Base-by-base conservation (phyloP, 2,797 vertebrate species). In the Ceyx erithaca region DNA sequence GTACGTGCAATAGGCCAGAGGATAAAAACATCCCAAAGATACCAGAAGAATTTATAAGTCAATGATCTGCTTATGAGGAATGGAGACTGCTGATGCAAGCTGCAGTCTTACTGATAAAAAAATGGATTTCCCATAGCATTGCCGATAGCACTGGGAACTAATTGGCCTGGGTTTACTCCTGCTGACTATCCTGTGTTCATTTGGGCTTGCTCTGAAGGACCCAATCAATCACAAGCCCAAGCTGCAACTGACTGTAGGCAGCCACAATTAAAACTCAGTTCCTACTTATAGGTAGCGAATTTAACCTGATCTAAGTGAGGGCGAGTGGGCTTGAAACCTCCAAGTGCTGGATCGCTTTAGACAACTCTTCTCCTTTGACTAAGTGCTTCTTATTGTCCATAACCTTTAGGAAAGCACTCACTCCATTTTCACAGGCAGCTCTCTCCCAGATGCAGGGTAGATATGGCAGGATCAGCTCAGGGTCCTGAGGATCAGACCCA, bases 251-350 rank as follows among this genome's bases (percentile, higher is more conserved):
- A 88, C 85, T 14, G 4, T 70, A 91, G 81, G 91, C 89, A 90
- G 69, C 62, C 69, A 80, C 92, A 95, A 96, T 97, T 94, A 97
- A 92, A 95, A 86, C 72, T 61, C 30, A 75, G 41, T 15, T 93
- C 63, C 94, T 81, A 79, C 92, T 87, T 58, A 48, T 26, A 59
- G 70, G 62, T 41, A 87, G 52, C 33, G 51, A 92, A 95, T 95
- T 88, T 91, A 92, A 90, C 78, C 67, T 70, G 43, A 87, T 66
- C 67, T 85, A 87, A 92, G 61, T 3, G 35, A 22, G 21, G 33
- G 37, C 85, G 33, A 73, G 51, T 71, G 6, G n/a, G 33, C 64
- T 67, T 35, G 3, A 90, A 87, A 92, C 19, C 49, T 55, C 23
- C 3, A 49, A 71, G 64, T 18, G 31, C 20, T 79, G 1, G 19